These are phyloP conservation scores for Dione juno DNA, from an alignment of 2,888 invertebrate genomes.

Conservation along the genomic window DNA sequence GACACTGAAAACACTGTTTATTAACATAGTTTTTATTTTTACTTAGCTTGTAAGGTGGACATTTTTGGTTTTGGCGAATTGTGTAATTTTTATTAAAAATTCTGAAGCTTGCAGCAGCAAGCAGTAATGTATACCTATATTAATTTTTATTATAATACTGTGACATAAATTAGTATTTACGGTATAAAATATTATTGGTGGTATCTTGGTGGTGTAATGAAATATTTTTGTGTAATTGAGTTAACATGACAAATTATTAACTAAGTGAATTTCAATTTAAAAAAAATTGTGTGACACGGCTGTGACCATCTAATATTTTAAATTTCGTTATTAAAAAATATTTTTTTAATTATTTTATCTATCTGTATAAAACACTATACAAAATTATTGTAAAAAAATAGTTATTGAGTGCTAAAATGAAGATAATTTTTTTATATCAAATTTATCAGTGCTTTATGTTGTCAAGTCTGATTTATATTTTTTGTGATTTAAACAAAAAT, in stretches of 20 bases:
- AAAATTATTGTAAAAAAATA: constrained; percentile 1
- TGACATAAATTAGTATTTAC: constrained; percentile 7
- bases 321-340: background rate
- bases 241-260: background rate
- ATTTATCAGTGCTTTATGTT: background rate
- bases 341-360: background rate
- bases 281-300: background rate
- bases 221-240: constrained; percentile 2
- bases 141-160: constrained; percentile 3
- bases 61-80: constrained; percentile 12
- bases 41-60: constrained; percentile 15
- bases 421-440: constrained; percentile 4
- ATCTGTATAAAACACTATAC: background rate
- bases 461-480: background rate
- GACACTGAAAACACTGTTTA: no score
- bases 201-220: background rate
- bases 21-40: background rate
- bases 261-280: background rate
- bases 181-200: background rate
- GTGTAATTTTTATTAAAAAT: background rate
- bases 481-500: no score
- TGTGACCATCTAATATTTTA: background rate
- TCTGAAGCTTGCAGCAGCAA: background rate
- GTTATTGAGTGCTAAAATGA: constrained; percentile 15
- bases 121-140: background rate